Evolutionary conservation across 2,888 invertebrate genomes (phyloP), one percentile per base, ranked within the genome.

Genomic region (Andrena chrysosceles): DNA sequence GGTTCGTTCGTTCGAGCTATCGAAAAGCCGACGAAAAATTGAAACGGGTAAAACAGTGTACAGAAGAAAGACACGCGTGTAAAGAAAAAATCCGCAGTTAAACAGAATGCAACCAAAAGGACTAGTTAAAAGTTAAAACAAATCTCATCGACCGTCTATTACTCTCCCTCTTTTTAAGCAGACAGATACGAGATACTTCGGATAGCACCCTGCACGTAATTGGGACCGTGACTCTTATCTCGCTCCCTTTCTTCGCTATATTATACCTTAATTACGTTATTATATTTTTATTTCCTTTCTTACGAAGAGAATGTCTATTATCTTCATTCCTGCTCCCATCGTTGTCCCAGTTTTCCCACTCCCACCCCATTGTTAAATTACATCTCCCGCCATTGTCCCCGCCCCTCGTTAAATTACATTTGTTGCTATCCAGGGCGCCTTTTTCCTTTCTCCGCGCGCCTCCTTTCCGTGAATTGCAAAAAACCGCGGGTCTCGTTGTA

Each of bases 51-150:
- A 29, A 29, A 26, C 26, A 59, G 26, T 5, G 29, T 1, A 10
- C n/a, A 70, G 42, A 42, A 2, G 10, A 29, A n/a, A 68, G 16
- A 54, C 8, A 35, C 33, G 23, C 35, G n/a, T 8, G 35, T 42
- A 16, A 35, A 42, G 29, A 16, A 23, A 29, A 42, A 59, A 26
- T 23, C 8, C 5, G 13, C 20, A 6, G 33, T 8, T 6, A 20
- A 70, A 48, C 13, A 60, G 29, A 59, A 42, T 42, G 48, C 59
- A 48, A 70, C n/a, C n/a, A 70, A 70, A 42, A 33, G 35, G 8
- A 8, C 48, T 0, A 20, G 29, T 29, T 20, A 1, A 20, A 29
- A 13, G 10, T 23, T 10, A 56, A 16, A 42, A n/a, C 26, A 54
- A 68, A 52, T 33, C 26, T 54, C 54, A 33, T 35, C 54, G 54